Percentiles rank a stretch among this genome's conserved stretches.
Conservation (phyloP, 2,797 vertebrate species). For the Odontamblyopus lacepedii region DNA sequence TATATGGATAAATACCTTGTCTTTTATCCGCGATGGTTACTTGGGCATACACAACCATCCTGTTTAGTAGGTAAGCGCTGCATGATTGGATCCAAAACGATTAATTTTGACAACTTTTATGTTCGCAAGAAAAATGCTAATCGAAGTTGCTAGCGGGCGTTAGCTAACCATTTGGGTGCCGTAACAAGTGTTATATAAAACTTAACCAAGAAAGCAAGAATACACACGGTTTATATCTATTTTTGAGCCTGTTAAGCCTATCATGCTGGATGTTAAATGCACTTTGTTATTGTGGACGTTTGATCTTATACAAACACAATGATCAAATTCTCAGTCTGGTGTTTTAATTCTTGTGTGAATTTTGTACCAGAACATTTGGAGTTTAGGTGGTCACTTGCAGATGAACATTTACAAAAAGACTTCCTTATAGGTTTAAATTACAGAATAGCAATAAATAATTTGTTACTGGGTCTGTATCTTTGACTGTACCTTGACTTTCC, state of each 20-base stretch:
- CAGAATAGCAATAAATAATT: not conserved
- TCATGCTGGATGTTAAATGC: not conserved
- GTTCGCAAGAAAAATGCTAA: not conserved
- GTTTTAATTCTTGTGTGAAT: not conserved
- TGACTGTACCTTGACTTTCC: not conserved
- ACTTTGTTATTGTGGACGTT: not conserved
- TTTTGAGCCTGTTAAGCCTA: not conserved
- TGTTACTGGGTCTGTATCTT: not conserved
- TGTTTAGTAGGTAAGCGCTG: slow-evolving; percentile 27
- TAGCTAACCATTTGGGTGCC: not conserved
- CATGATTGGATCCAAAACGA: not conserved
- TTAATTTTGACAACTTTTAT: no score
- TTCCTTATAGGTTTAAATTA: not conserved
- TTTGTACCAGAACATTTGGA: not conserved
- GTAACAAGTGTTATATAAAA: not conserved
- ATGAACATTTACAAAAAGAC: not conserved
- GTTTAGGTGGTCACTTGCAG: not conserved
- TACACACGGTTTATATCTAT: not conserved
- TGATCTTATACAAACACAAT: no score
- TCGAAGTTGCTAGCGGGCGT: slow-evolving; percentile 6
- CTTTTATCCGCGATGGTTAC: not conserved
- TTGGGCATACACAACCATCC: not conserved
- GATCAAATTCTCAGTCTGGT: not conserved
- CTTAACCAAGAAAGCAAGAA: no score
- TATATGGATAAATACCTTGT: slow-evolving; percentile 6